These are phyloP conservation scores for Polypedilum vanderplanki DNA, from an alignment of 1,140 invertebrate genomes.

Conservation along the genomic window DNA sequence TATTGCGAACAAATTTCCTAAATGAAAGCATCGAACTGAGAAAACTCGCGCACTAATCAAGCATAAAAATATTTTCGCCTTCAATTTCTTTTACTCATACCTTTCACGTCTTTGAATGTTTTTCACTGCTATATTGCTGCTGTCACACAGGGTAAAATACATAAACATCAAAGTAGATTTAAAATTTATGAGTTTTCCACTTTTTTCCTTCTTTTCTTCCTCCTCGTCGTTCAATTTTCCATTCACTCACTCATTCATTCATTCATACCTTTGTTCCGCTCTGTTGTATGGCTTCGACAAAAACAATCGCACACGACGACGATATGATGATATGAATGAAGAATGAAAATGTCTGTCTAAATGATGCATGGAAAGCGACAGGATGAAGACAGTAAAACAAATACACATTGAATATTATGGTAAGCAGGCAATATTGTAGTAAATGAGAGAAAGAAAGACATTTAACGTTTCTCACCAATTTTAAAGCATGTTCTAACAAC, in stretches of 20 bases:
- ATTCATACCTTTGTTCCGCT: not conserved
- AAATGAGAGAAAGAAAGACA: no score
- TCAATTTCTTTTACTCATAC: not conserved
- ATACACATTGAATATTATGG: not conserved
- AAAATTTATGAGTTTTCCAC: not conserved
- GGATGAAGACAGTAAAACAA: not conserved
- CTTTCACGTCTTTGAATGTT: no score
- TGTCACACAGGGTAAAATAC: not conserved
- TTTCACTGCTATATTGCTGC: no score
- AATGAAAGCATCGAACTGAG: not conserved
- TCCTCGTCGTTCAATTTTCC: not conserved
- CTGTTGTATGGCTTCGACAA: not conserved
- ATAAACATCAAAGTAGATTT: conserved; percentile 7
- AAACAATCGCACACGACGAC: not conserved
- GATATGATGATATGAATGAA: not conserved
- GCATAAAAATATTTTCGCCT: not conserved
- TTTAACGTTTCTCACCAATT: no score
- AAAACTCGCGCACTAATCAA: not conserved
- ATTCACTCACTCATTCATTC: not conserved
- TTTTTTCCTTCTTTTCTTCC: not conserved
- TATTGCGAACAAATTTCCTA: not conserved
- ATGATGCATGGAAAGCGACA: not conserved
- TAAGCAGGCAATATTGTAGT: not conserved
- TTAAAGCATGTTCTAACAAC: no score
- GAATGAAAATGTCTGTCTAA: not conserved